Evolutionary conservation across 2,113 vertebrate genomes (phyloP).

Genomic region (Agelaius phoeniceus): DNA sequence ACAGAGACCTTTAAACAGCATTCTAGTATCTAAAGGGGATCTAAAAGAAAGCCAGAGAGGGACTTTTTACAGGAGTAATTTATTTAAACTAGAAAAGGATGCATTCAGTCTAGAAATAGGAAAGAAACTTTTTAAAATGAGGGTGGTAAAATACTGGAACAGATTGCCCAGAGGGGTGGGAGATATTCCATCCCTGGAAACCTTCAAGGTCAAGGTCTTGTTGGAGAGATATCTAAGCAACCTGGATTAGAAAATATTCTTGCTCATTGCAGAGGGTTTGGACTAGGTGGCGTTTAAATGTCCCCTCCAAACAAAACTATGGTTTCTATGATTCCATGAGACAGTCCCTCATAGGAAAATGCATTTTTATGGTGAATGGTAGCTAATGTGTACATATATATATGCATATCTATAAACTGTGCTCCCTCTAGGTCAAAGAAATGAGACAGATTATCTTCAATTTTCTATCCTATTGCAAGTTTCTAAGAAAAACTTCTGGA

Average conservation of each 20-base stretch:
- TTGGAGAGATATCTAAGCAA: background rate
- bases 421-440: background rate
- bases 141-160: background rate
- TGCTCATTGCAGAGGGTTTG: rapidly evolving
- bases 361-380: background rate
- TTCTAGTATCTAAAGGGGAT: background rate
- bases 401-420: background rate
- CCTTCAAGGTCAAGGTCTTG: background rate
- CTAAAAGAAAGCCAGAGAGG: background rate
- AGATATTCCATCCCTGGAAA: background rate
- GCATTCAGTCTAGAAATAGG: background rate
- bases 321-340: background rate
- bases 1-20: background rate
- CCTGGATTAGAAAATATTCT: background rate
- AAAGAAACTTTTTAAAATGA: background rate
- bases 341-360: background rate
- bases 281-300: background rate
- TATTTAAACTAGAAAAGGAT: background rate
- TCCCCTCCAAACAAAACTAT: background rate
- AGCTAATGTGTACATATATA: background rate
- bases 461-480: background rate
- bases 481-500: background rate
- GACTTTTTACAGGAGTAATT: background rate
- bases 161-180: background rate
- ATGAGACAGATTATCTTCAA: background rate